Evolutionary conservation across 2,797 vertebrate species (phyloP).

Genomic region (Gymnoscopelus braueri): DNA sequence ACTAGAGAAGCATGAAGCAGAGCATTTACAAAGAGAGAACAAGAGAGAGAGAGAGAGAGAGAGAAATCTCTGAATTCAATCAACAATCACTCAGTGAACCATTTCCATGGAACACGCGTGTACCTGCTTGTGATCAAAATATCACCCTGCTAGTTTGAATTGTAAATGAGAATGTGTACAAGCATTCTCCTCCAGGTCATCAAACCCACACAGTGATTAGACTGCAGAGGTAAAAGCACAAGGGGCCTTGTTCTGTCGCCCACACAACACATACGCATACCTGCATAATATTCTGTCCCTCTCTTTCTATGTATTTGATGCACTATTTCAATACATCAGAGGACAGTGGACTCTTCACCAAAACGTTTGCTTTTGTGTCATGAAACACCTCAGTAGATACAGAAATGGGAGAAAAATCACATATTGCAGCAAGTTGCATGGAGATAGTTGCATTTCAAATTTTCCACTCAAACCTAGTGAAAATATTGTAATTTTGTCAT

Average conservation of each 20-base stretch:
- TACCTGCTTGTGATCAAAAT: constrained; percentile 36
- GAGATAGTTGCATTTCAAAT: neutral
- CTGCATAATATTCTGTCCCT: constrained; percentile 1
- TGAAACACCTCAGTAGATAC: neutral
- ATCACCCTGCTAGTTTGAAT: constrained; percentile 47
- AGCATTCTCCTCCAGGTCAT: constrained; percentile 46
- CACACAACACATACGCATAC: constrained; percentile 51
- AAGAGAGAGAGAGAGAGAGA: neutral
- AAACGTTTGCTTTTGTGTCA: neutral
- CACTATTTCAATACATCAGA: constrained; percentile 11
- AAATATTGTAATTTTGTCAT: neutral
- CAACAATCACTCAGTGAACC: constrained; percentile 45
- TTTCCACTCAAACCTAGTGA: constrained; percentile 1
- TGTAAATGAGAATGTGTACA: constrained; percentile 51
- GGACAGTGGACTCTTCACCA: constrained; percentile 23
- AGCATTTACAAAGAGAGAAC: constrained; percentile 26
- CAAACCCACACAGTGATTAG: constrained; percentile 57
- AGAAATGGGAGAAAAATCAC: neutral
- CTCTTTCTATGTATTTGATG: constrained; percentile 12
- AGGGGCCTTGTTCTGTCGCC: constrained; percentile 63
- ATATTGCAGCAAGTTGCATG: neutral
- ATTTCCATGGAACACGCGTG: constrained; percentile 10
- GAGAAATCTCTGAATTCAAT: constrained; percentile 40
- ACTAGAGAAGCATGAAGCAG: constrained; percentile 20
- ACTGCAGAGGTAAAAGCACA: constrained; percentile 57